Percentiles rank a stretch among this genome's conserved stretches.
These are phyloP conservation scores for Merops nubicus DNA, from an alignment of 2,113 vertebrate genomes.

Conservation along the genomic window DNA sequence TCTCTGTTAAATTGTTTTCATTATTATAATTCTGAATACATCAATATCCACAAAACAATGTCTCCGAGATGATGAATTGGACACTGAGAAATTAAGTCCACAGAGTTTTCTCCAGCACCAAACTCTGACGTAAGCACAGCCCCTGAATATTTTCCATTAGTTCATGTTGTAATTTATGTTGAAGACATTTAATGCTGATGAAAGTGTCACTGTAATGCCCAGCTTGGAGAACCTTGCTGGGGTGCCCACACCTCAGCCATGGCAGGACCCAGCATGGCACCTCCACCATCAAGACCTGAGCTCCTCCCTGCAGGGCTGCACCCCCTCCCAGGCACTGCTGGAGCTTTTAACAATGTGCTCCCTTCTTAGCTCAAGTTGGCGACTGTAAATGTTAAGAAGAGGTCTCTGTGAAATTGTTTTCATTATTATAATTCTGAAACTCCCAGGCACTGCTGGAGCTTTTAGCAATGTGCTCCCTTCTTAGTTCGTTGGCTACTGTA, in stretches of 20 bases:
- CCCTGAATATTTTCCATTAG: background rate
- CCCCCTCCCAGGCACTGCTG: background rate
- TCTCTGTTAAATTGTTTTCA: background rate
- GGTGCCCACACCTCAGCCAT: no score
- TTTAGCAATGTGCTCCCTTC: background rate
- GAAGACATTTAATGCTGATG: background rate
- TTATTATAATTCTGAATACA: background rate
- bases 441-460: background rate
- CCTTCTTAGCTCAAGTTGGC: background rate
- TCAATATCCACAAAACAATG: background rate
- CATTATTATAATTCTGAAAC: background rate
- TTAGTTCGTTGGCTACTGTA: background rate
- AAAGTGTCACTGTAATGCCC: background rate
- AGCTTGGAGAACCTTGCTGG: no score
- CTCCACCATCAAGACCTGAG: background rate
- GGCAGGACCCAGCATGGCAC: no score
- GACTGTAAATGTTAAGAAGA: background rate
- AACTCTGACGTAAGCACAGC: background rate
- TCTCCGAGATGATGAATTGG: background rate
- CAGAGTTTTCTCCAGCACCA: background rate
- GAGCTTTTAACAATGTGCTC: background rate
- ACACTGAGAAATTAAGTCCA: background rate
- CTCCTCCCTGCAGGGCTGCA: background rate
- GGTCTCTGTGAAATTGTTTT: background rate
- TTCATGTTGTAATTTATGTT: background rate